These are phyloP conservation scores for Zosterops borbonicus DNA, from an alignment of 2,113 vertebrate species.

Conservation along the genomic window DNA sequence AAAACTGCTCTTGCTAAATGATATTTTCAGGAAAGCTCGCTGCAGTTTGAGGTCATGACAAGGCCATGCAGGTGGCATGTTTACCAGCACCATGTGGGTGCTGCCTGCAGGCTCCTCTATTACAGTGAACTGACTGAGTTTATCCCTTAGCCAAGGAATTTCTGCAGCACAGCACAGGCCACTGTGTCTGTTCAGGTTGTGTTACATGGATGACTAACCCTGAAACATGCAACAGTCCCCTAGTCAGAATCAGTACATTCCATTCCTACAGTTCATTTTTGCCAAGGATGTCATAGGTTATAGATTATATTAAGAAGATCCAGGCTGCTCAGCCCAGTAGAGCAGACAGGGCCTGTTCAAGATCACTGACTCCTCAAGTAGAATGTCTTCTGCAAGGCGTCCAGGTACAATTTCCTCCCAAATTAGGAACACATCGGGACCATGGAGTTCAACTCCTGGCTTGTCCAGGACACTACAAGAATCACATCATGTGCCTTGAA, in stretches of 20 bases:
- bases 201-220: neutral
- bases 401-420: neutral
- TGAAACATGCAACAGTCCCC: neutral
- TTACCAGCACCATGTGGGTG: fast-evolving
- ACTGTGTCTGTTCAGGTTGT: neutral
- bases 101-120: neutral
- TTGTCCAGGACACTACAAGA: neutral
- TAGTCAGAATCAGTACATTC: neutral
- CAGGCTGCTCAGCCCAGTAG: neutral
- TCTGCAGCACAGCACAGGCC: neutral
- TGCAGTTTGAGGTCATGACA: neutral
- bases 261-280: neutral
- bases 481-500: neutral
- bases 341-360: neutral
- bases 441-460: neutral
- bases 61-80: fast-evolving
- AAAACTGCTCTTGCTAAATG: neutral
- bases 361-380: neutral
- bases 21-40: neutral
- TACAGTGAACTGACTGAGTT: neutral
- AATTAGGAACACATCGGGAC: neutral
- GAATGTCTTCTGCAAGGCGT: neutral
- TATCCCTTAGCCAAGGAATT: neutral
- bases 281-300: neutral
- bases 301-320: neutral